phyloP scores from a whole-genome alignment of 2,113 vertebrate species.

The Archocentrus centrarchus region DNA sequence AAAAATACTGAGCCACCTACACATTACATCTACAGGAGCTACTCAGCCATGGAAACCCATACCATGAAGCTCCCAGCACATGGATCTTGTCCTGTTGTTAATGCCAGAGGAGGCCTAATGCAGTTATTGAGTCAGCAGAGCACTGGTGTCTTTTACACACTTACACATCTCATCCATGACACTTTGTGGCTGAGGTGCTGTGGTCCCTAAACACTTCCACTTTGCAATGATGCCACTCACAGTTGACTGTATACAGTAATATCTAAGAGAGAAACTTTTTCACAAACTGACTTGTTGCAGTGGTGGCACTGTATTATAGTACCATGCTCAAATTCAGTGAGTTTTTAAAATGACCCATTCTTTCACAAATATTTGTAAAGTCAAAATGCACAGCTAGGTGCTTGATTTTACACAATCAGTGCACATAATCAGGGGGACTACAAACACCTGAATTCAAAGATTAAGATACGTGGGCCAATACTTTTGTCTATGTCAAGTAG shows the following conservation, averaged over 20 bases:
- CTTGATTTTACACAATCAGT: neutral
- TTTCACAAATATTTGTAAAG: neutral
- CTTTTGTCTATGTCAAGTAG: neutral
- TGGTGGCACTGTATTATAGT: neutral
- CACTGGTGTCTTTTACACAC: too few species aligned
- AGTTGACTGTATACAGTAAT: neutral
- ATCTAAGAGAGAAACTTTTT: neutral
- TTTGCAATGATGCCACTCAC: too few species aligned
- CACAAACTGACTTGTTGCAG: neutral
- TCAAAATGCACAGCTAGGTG: neutral
- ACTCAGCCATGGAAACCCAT: constrained; percentile 1
- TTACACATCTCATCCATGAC: neutral
- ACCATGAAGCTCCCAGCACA: neutral
- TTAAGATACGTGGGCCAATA: neutral
- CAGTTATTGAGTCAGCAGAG: neutral
- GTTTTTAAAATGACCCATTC: neutral
- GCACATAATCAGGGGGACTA: neutral
- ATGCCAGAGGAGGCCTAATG: neutral
- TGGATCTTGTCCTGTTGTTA: neutral
- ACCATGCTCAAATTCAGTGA: neutral
- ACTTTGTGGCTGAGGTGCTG: neutral
- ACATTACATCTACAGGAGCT: neutral
- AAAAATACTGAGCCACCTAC: constrained; percentile 2
- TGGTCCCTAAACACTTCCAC: neutral
- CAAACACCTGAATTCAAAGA: neutral